Base-by-base conservation (phyloP, 2,797 vertebrate species). In the Arrhamphus sclerolepis region DNA sequence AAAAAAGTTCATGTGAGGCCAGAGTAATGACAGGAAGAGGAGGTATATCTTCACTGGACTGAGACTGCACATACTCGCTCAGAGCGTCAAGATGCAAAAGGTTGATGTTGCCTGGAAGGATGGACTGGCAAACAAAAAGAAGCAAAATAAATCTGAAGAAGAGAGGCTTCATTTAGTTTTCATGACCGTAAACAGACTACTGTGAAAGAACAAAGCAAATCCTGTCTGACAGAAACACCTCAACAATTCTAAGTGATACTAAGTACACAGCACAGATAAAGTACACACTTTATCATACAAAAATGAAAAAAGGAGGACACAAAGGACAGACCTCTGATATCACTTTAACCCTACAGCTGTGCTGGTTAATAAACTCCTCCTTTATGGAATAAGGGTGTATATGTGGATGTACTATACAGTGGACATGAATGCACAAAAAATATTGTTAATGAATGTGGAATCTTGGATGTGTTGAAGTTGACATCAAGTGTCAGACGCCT, bases 291-390 rank as follows among this genome's bases (percentile, higher is more conserved):
- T 44, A 79, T 52, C 67, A 77, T 50, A 70, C 57, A 75, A 16
- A 66, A 11, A 56, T n/a, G 34, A 41, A 46, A 59, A 64, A 55
- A 53, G 13, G 34, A 61, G 74, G 70, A 85, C 84, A 84, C 76
- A 81, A 46, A n/a, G n/a, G 66, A 18, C 9, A 52, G 34, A 14
- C 13, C 34, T 38, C 13, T 38, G 34, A 38, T 14, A 38, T 14
- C 14, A 67, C 53, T 76, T 73, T 61, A 75, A 87, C 70, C 63
- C 63, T 54, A 82, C 73, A 77, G 71, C 48, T 39, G 61, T 54
- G 60, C 61, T 57, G 66, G 67, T 57, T 4, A 4, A 72, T 69
- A 77, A 54, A 42, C 66, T 67, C 54, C 69, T 58, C 21, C 31
- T 24, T 47, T 10, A 50, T 6, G 5, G 31, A 49, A 18, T 22